Base-by-base conservation (phyloP, 1,140 invertebrate genomes). In the Mamestra configurata region DNA sequence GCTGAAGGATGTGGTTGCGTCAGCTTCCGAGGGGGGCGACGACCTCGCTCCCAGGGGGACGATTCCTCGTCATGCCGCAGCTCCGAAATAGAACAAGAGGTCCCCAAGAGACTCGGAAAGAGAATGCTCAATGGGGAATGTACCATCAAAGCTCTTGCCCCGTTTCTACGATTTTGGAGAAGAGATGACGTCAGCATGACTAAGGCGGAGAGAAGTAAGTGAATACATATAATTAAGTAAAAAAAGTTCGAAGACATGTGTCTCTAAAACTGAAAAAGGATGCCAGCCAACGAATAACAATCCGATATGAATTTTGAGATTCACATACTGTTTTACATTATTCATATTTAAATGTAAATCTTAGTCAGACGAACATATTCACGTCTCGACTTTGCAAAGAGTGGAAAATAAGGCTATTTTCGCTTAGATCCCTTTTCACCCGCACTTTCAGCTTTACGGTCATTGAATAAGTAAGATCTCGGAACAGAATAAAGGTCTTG, bases 191-290 rank as follows among this genome's bases (percentile, higher is more conserved):
- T 96, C 87, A 96, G 96, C 92, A 97, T 97, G 96, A 96, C 96
- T 10, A 96, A 96, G 89, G 96, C 96, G 68, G 96, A 97, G 91
- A 95, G 96, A 95, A 96, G 97, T 97, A 91, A 96, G 97, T 97
- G 22, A 22, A 59, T 18, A 20, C 7, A 40, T 64, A 59, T 20
- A n/a, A n/a, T n/a, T n/a, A n/a, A n/a, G n/a, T n/a, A n/a, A n/a
- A n/a, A n/a, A n/a, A n/a, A n/a, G n/a, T n/a, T n/a, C n/a, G n/a
- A n/a, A n/a, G n/a, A n/a, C n/a, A n/a, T n/a, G n/a, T n/a, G n/a
- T n/a, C 27, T 3, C 27, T 31, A 31, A 31, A 31, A 64, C 31
- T 64, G 59, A 64, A 64, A 64, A 61, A 37, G 20, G 7, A 18
- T 10, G 35, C n/a, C n/a, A 10, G 7, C 31, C 59, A 64, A 40